Conservation (phyloP, 2,888 invertebrate species). For the Stratiomys singularior region DNA sequence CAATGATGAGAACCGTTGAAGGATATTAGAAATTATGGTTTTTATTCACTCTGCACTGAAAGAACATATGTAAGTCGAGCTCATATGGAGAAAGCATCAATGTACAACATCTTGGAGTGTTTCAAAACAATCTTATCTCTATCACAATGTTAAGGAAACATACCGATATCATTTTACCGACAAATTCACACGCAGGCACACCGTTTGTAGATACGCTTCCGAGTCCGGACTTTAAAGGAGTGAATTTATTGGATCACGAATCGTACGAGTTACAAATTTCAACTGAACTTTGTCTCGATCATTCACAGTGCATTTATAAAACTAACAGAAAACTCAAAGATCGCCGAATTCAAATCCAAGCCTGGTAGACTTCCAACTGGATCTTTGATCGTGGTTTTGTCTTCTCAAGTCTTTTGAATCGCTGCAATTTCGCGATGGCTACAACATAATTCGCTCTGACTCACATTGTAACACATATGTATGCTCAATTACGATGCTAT, state of each 20-base stretch:
- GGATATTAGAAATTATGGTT: too few relatives aligned
- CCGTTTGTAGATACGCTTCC: constrained; percentile 25
- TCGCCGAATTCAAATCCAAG: constrained; percentile 39
- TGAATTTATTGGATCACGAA: constrained; percentile 32
- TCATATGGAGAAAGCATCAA: too few relatives aligned
- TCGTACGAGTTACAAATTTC: constrained; percentile 54
- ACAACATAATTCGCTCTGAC: too few relatives aligned
- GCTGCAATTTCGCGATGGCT: not conserved
- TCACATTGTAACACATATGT: too few relatives aligned
- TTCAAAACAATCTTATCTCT: not conserved
- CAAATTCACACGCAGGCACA: constrained; percentile 7
- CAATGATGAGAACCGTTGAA: too few relatives aligned
- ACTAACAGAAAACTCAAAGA: constrained; percentile 44
- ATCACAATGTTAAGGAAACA: constrained; percentile 26
- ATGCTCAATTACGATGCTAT: too few relatives aligned
- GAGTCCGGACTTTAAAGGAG: constrained; percentile 1
- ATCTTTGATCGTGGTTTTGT: not conserved
- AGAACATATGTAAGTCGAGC: too few relatives aligned
- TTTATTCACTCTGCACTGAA: too few relatives aligned
- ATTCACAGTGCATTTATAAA: constrained; percentile 54
- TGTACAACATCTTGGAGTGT: too few relatives aligned
- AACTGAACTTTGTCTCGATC: constrained; percentile 53
- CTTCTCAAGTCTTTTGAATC: constrained; percentile 4
- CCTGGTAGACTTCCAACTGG: constrained; percentile 29
- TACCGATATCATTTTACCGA: constrained; percentile 50